Conservation (phyloP, 2,113 vertebrate species). For the Oreochromis aureus region DNA sequence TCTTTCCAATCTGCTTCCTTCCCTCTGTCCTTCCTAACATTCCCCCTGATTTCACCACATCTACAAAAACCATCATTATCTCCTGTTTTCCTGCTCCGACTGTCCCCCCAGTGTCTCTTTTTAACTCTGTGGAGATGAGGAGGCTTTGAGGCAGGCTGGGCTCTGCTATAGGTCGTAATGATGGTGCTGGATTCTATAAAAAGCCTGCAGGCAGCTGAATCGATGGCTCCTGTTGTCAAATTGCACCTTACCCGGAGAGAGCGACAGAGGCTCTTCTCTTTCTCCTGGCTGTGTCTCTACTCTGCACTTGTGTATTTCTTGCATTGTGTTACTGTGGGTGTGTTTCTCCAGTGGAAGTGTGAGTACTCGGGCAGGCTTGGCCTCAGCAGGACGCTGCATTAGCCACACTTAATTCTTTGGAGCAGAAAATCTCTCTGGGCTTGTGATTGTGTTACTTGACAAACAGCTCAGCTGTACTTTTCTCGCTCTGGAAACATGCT, state of each 20-base stretch:
- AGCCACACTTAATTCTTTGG: constrained; percentile 45
- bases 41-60: not conserved
- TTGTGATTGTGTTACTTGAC: constrained; percentile 17
- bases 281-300: not conserved
- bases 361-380: not conserved
- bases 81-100: not conserved
- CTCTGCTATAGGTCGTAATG: constrained; percentile 37
- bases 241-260: constrained; percentile 34
- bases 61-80: constrained; percentile 4
- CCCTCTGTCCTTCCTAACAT: not conserved
- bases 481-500: not conserved
- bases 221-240: constrained; percentile 66
- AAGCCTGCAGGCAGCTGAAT: constrained; percentile 66
- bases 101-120: not conserved
- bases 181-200: constrained; percentile 66
- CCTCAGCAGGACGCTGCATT: constrained; percentile 33
- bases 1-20: not conserved
- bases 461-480: constrained; percentile 2
- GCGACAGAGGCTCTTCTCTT: not conserved
- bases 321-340: not conserved
- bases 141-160: constrained; percentile 9
- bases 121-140: not conserved
- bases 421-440: constrained; percentile 51
- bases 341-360: not conserved
- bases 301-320: not conserved